Evolutionary conservation across 2,888 invertebrate genomes (phyloP), one percentile per base, ranked within the genome.

Genomic region (Dexiosoma caninum): DNA sequence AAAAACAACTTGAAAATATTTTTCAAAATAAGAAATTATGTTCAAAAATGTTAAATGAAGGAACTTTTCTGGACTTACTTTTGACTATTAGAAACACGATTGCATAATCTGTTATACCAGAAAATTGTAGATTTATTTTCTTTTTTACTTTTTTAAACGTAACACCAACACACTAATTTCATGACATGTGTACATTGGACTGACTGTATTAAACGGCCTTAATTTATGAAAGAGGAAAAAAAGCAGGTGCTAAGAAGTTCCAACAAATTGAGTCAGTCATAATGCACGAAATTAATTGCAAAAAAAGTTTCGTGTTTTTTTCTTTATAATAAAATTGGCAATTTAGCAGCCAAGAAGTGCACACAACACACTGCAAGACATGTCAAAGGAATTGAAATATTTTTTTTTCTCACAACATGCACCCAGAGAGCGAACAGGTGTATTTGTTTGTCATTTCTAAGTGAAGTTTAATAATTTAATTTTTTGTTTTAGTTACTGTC

Each of bases 211-310:
- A 32, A n/a, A 12, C 51, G 35, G 9, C 10, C 9, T n/a, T 27
- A 27, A 32, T 30, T 19, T 14, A 5, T 0, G 1, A n/a, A 14
- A 30, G 21, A 42, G 42, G 6, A 27, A 27, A 27, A 44, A 16
- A 35, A 46, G 35, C 66, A 66, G 57, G 57, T 66, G 64, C 51
- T 51, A 66, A 32, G 16, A 49, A n/a, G 57, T 49, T 49, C 46
- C 21, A 8, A 0, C 21, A 37, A 74, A 64, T 40, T 37, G 14
- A 3, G 27, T 4, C 16, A 42, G 32, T 21, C 60, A 51, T 59
- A 60, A 30, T 8, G 35, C 14, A 62, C n/a, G 32, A 14, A 27
- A 35, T 16, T 51, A 40, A 42, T 32, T n/a, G 32, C 12, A 1
- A 51, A 40, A 21, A 27, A 40, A 9, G 4, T n/a, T n/a, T n/a